phyloP scores from a whole-genome alignment of 1,140 invertebrate genomes.

The Cotesia vestalis region DNA sequence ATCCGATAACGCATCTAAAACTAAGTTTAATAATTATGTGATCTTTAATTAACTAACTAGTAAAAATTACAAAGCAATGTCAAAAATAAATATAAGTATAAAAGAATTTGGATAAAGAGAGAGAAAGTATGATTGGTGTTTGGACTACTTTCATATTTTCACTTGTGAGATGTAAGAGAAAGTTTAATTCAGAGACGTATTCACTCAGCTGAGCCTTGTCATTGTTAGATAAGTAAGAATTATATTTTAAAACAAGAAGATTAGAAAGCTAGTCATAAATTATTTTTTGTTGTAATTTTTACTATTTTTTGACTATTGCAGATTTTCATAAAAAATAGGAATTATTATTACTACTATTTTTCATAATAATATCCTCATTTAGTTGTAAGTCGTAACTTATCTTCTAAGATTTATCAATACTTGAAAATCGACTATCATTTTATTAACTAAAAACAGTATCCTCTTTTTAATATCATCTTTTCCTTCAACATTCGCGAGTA shows the following conservation, averaged over 20 bases:
- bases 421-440: too few relatives aligned
- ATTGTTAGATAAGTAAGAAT: conserved; percentile 48
- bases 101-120: conserved; percentile 45
- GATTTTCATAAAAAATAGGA: background rate
- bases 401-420: too few relatives aligned
- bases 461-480: background rate
- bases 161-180: conserved; percentile 60
- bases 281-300: background rate
- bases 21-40: too few relatives aligned
- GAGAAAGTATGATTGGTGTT: conserved; percentile 48
- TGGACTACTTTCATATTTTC: conserved; percentile 68
- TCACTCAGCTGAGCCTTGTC: conserved; percentile 50
- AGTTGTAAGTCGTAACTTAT: too few relatives aligned
- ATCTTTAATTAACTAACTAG: too few relatives aligned
- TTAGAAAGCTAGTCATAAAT: background rate
- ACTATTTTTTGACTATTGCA: background rate
- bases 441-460: too few relatives aligned
- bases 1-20: too few relatives aligned
- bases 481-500: too few relatives aligned
- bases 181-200: conserved; percentile 58
- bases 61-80: too few relatives aligned
- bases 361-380: too few relatives aligned
- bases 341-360: background rate
- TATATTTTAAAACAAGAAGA: background rate
- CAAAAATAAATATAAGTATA: conserved; percentile 13